phyloP scores from a whole-genome alignment of 2,797 vertebrate species.

The Melanotaenia nigrans region DNA sequence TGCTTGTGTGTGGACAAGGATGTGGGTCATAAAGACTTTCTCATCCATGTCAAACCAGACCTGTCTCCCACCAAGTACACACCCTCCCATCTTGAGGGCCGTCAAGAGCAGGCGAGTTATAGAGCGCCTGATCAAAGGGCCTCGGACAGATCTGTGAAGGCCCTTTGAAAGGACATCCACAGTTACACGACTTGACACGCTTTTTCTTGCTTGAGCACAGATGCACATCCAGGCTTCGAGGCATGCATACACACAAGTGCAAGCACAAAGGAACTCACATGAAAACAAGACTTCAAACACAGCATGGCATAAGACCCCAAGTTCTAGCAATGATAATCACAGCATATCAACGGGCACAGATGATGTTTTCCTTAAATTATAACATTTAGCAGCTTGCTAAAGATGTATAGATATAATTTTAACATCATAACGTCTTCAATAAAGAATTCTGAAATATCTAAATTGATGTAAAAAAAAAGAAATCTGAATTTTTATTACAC shows the following conservation, averaged over 20 bases:
- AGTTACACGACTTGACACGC: conserved; percentile 66
- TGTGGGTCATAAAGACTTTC: conserved; percentile 48
- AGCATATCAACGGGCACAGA: conserved; percentile 58
- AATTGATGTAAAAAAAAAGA: conserved; percentile 2
- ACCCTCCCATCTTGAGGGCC: conserved; percentile 60
- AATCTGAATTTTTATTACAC: neutral
- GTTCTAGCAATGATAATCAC: conserved; percentile 64
- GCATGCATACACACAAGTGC: conserved; percentile 17
- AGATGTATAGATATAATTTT: neutral
- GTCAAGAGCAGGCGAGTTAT: conserved; percentile 61
- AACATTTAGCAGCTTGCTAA: conserved; percentile 1
- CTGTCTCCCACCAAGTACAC: conserved; percentile 51
- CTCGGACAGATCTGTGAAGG: conserved; percentile 75
- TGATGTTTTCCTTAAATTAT: conserved; percentile 50
- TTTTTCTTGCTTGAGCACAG: conserved; percentile 46
- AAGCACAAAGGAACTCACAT: conserved; percentile 16
- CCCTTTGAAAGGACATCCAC: conserved; percentile 76
- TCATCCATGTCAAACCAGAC: conserved; percentile 55
- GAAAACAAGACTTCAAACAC: conserved; percentile 49
- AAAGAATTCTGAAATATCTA: neutral
- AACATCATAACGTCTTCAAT: neutral
- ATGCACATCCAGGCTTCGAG: conserved; percentile 37
- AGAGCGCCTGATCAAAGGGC: conserved; percentile 74
- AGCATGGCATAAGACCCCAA: conserved; percentile 48
- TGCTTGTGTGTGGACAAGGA: no score